Base-by-base conservation (phyloP, 2,888 invertebrate species). In the Macrosiphum euphorbiae region DNA sequence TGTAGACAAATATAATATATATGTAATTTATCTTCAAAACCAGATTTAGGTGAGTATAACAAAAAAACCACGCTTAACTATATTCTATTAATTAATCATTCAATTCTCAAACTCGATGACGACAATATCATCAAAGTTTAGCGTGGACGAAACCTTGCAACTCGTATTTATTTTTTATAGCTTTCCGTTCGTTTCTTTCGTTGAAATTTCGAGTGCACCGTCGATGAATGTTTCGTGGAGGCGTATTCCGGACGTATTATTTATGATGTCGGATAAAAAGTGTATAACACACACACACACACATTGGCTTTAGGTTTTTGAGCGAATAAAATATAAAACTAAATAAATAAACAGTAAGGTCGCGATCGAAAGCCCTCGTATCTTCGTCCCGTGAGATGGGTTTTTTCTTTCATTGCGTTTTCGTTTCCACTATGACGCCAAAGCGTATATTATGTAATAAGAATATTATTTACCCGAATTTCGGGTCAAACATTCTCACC, bases 241-340 rank as follows among this genome's bases (percentile, higher is more conserved):
- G 55, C 88, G 55, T 55, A 55, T 55, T 88, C 26, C 88, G 26
- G 55, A 88, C 55, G 26, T 88, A 87, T 87, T 88, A 41, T 88
- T 55, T 88, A 55, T 88, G n/a, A 35, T 26, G 52, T 88, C 55
- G 35, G 88, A 88, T 88, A 55, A 87, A 88, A 88, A 24, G 88
- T 35, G 47, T 88, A 20, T 20, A n/a, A n/a, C n/a, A 44, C 44
- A 44, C 44, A 44, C 44, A 44, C 44, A 78, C 35, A 78, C 35
- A 35, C 78, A 35, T 78, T 35, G 52, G 87, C 50, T 87, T 24
- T 47, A 52, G 88, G n/a, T 35, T 20, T 50, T 87, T n/a, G 35
- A 88, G 10, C 35, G 11, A 88, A 35, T 10, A 52, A 52, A 24
- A 52, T 52, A 52, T n/a, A n/a, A 50, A 50, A 26, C 8, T 50